Evolutionary conservation across 92 coral and sea anemone species (phyloP).

Genomic region (Montipora capitata): DNA sequence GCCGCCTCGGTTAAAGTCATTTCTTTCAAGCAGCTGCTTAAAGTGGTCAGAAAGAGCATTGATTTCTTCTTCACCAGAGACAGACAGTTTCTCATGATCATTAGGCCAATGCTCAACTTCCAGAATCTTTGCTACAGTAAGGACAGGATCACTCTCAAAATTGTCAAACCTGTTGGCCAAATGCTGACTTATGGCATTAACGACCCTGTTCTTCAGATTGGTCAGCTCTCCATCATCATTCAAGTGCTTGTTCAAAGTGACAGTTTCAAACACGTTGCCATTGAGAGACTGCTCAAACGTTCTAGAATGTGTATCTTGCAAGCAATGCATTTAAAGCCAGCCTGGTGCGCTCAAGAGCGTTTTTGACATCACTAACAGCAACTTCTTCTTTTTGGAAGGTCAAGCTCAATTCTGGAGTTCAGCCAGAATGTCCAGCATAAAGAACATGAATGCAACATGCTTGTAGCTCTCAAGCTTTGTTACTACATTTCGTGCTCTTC

Average conservation of each 20-base stretch:
- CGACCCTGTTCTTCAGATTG: no score
- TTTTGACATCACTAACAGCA: no score
- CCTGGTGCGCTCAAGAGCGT: no score
- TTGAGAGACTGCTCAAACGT: neutral
- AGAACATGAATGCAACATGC: no score
- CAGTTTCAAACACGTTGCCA: slow-evolving; percentile 49
- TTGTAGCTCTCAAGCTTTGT: no score
- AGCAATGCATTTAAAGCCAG: no score
- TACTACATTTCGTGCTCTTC: slow-evolving; percentile 30
- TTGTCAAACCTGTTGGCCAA: slow-evolving; percentile 17
- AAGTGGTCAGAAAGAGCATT: no score
- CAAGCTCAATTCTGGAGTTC: no score
- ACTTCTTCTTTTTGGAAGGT: no score
- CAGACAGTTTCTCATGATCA: neutral
- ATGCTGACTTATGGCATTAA: neutral
- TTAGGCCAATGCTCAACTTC: no score
- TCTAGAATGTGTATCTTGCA: slow-evolving; percentile 4
- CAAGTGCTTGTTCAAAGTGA: slow-evolving; percentile 42
- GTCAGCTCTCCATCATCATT: slow-evolving; percentile 45
- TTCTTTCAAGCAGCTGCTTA: no score
- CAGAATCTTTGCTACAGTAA: neutral
- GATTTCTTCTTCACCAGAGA: neutral
- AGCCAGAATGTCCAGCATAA: no score
- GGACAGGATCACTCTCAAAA: slow-evolving; percentile 13
- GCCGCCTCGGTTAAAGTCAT: neutral